These are phyloP conservation scores for Crotalus helleri DNA, from an alignment of 2,113 vertebrate genomes.

Conservation along the genomic window DNA sequence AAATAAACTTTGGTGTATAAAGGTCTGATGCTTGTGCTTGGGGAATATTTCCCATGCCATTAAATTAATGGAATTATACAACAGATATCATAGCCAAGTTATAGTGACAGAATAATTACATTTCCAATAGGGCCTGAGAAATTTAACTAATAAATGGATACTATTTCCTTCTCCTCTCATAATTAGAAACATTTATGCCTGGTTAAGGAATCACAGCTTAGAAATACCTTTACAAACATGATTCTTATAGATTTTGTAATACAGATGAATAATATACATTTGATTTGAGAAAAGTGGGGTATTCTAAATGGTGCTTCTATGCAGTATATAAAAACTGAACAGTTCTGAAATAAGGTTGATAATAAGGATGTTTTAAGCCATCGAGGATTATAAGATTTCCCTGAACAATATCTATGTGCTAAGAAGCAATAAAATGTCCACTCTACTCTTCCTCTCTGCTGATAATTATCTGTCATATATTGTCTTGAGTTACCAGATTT, in stretches of 20 bases:
- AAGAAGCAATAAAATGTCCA: constrained; percentile 60
- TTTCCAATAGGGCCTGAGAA: constrained; percentile 8
- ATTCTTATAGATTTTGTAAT: constrained; percentile 19
- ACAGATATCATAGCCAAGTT: background rate
- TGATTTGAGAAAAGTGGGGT: constrained; percentile 8
- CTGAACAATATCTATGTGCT: constrained; percentile 45
- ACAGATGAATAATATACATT: constrained; percentile 6
- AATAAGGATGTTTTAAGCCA: constrained; percentile 26
- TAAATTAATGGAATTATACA: constrained; percentile 13
- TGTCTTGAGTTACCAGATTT: constrained; percentile 41
- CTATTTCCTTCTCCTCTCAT: constrained; percentile 4
- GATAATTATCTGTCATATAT: constrained; percentile 59
- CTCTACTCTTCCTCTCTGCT: constrained; percentile 36
- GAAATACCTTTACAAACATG: background rate
- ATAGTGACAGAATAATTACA: background rate
- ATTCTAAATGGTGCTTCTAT: background rate
- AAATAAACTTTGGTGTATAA: background rate
- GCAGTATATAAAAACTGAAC: background rate
- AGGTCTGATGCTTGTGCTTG: background rate
- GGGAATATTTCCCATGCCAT: background rate
- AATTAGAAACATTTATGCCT: background rate
- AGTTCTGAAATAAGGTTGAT: constrained; percentile 22
- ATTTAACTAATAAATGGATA: constrained; percentile 14
- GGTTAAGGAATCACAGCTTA: background rate
- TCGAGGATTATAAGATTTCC: constrained; percentile 41